Base-by-base conservation (phyloP, 2,797 vertebrate genomes). In the Orientallactaga sibirica region DNA sequence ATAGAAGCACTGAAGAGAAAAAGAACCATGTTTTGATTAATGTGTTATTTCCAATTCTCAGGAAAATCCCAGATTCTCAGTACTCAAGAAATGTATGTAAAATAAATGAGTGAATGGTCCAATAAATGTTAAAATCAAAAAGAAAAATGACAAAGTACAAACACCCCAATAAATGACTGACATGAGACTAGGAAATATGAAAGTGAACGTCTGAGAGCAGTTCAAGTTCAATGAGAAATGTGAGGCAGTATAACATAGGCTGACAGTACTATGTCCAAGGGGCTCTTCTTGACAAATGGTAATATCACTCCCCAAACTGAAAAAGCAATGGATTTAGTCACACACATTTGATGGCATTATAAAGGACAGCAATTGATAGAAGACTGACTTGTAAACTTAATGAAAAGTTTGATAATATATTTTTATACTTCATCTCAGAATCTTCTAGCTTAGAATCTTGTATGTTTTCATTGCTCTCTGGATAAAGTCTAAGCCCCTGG, bases 121-220 rank as follows among this genome's bases (percentile, higher is more conserved):
- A 90, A 76, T 71, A 75, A 67, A 80, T 67, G 33, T 37, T 43
- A 48, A 93, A 86, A 81, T 8, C 48, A 70, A 79, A 85, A 90
- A 29, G 24, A 55, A 55, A 14, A 75, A 79, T 41, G 68, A 33
- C 15, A 66, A 24, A 55, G 29, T 20, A 41, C n/a, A 70, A 73
- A 41, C 8, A 68, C 29, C 74, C 80, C 20, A 27, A 22, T 37
- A 55, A 81, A 88, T 78, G 11, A 70, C 7, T 58, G 6, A 37
- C 64, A 71, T 18, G 7, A 76, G 37, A 24, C 12, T 0, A 74
- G 58, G 37, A 88, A 93, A 73, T 61, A 68, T 25, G 10, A 75
- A 7, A 70, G 0, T 77, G 71, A 80, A 62, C 19, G 33, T 27
- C 0, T 81, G 48, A 90, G 22, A 83, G 37, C 29, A 43, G 14